Evolutionary conservation across 2,113 vertebrate species (phyloP).

Genomic region (Alexandromys fortis): DNA sequence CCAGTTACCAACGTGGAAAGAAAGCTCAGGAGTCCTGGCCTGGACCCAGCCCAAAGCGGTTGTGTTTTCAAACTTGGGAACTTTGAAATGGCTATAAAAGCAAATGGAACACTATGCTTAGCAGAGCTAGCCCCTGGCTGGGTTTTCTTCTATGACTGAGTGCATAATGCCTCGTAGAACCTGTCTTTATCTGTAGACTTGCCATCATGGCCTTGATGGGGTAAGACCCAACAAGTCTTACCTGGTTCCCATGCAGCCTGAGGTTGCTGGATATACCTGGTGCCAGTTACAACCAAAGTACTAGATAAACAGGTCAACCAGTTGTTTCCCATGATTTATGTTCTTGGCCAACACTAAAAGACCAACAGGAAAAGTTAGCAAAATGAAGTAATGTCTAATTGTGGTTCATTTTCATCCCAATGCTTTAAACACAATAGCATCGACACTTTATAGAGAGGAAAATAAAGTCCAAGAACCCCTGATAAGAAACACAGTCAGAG

Average conservation of each 20-base stretch:
- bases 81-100: background rate
- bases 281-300: background rate
- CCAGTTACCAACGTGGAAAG: background rate
- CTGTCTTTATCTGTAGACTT: background rate
- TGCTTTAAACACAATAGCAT: background rate
- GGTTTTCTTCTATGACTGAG: background rate
- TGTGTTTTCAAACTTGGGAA: background rate
- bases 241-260: background rate
- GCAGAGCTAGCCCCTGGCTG: background rate
- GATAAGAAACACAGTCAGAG: background rate
- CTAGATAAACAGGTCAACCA: background rate
- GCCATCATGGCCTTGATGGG: background rate
- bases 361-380: background rate
- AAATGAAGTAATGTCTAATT: background rate
- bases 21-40: background rate
- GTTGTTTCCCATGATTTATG: background rate
- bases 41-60: background rate
- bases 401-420: background rate
- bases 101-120: background rate
- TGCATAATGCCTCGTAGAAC: background rate
- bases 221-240: background rate
- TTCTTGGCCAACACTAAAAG: background rate
- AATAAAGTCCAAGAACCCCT: background rate
- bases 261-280: background rate
- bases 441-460: background rate